Evolutionary conservation across 2,888 invertebrate species (phyloP).

Genomic region (Amblyteles armatorius): DNA sequence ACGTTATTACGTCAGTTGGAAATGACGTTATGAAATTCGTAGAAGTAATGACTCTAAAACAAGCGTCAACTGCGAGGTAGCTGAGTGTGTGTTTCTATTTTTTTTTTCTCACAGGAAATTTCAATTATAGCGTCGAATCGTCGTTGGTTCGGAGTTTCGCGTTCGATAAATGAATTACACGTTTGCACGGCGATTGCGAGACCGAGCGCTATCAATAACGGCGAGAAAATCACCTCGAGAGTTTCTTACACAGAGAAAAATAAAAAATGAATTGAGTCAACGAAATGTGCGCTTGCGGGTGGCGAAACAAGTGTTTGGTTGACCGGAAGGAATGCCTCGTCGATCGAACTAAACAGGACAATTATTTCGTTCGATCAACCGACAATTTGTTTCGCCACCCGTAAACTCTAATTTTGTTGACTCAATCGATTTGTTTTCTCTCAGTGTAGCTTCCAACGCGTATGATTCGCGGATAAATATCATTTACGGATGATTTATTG

Average conservation of each 20-base stretch:
- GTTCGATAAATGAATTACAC: slow-evolving; percentile 23
- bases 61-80: slow-evolving; percentile 62
- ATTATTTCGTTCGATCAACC: no score
- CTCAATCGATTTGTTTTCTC: no score
- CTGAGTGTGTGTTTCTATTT: background rate
- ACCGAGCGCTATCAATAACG: slow-evolving; percentile 9
- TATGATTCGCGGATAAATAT: slow-evolving; percentile 8
- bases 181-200: background rate
- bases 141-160: background rate
- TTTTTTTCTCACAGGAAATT: background rate
- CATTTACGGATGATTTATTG: slow-evolving; percentile 64
- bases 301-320: no score
- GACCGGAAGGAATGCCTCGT: no score
- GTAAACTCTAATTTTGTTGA: background rate
- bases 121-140: slow-evolving; percentile 8
- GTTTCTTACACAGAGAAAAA: background rate
- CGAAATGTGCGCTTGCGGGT: no score
- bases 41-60: slow-evolving; percentile 76
- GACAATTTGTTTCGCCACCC: no score
- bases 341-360: no score
- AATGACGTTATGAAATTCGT: slow-evolving; percentile 82
- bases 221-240: background rate
- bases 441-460: background rate
- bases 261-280: no score
- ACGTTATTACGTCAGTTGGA: slow-evolving; percentile 78